These are phyloP conservation scores for Lucinisca nassula DNA, from an alignment of 2,888 invertebrate genomes.

Conservation along the genomic window DNA sequence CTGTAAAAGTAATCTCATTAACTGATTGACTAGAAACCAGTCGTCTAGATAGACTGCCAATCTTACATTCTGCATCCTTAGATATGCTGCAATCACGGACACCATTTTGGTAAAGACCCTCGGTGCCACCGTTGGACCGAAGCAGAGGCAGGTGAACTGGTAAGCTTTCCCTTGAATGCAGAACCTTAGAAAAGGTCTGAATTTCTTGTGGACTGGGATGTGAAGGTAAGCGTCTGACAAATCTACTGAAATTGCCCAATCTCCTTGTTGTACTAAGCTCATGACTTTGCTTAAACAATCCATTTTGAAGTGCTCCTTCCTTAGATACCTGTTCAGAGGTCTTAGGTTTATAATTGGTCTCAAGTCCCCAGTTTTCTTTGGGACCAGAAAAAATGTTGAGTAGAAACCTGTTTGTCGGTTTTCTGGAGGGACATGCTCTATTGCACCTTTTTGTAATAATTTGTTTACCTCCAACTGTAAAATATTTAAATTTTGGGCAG, in stretches of 20 bases:
- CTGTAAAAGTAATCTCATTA: background rate
- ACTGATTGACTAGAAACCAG: background rate
- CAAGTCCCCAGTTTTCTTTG: constrained; percentile 23
- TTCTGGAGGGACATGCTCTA: constrained; percentile 34
- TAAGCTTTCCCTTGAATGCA: constrained; percentile 12
- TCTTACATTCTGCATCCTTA: constrained; percentile 24
- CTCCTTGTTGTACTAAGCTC: constrained; percentile 50
- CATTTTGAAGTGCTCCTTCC: constrained; percentile 66
- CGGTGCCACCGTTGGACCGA: constrained; percentile 50
- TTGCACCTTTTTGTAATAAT: constrained; percentile 50
- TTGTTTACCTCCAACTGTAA: constrained; percentile 25
- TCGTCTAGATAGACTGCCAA: constrained; percentile 44
- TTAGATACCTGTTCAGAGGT: constrained; percentile 65
- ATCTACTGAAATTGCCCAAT: constrained; percentile 59
- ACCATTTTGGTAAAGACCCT: constrained; percentile 55
- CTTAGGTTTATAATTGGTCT: background rate
- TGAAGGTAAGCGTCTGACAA: constrained; percentile 59
- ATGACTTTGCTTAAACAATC: constrained; percentile 50
- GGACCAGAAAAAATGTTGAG: constrained; percentile 47
- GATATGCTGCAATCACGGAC: constrained; percentile 52
- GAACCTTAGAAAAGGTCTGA: constrained; percentile 44
- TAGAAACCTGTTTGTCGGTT: constrained; percentile 57
- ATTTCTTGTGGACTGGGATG: constrained; percentile 37
- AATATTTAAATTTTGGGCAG: constrained; percentile 20
- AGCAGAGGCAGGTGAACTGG: constrained; percentile 48